Percentiles rank a stretch among this genome's conserved stretches.
phyloP scores from a whole-genome alignment of 2,113 vertebrate species.

The Phylloscopus trochiloides region DNA sequence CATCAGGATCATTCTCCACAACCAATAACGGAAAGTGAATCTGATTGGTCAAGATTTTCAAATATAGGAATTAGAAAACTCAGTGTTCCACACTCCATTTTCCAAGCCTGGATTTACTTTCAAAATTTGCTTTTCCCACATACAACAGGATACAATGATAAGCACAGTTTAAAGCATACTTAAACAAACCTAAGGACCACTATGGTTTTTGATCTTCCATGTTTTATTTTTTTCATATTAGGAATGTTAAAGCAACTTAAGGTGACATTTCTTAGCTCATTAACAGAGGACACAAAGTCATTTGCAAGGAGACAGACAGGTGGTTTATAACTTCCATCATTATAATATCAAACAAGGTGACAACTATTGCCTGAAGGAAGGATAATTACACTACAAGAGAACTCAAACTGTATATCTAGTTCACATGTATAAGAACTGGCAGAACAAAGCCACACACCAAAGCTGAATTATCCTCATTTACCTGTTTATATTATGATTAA shows the following conservation, averaged over 20 bases:
- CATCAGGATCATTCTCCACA: not conserved
- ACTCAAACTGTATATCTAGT: not conserved
- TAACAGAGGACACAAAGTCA: slow-evolving; percentile 22
- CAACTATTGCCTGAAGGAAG: slow-evolving; percentile 9
- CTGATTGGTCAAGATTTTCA: not conserved
- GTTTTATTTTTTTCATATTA: not conserved
- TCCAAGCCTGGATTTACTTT: not conserved
- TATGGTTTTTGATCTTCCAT: not conserved
- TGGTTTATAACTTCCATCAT: slow-evolving; percentile 37
- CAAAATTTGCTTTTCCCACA: not conserved
- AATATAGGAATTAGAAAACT: not conserved
- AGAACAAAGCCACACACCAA: not conserved
- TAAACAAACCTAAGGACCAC: not conserved
- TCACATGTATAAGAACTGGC: not conserved
- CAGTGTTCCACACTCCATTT: not conserved
- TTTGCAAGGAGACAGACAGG: slow-evolving; percentile 32
- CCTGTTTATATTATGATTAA: not conserved
- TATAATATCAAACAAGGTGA: not conserved
- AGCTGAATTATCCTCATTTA: not conserved
- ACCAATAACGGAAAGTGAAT: not conserved
- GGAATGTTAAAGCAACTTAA: not conserved
- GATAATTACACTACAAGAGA: not conserved
- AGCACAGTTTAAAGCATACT: not conserved
- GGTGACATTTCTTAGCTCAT: slow-evolving; percentile 25
- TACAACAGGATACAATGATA: not conserved